Conservation (phyloP, 2,797 vertebrate species). For the Crenichthys baileyi region DNA sequence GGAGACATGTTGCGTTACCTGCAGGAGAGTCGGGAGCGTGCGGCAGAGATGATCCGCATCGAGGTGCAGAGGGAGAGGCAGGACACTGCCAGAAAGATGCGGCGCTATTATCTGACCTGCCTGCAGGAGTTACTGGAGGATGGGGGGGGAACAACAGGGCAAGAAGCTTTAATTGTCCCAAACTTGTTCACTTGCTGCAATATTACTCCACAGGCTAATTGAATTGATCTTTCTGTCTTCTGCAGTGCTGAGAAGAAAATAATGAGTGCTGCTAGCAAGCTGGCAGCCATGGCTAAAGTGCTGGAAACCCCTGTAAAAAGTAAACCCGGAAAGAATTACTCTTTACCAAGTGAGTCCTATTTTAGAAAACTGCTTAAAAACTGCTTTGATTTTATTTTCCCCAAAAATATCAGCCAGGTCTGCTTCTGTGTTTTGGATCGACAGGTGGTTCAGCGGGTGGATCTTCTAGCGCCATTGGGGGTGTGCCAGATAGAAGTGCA, state of each 20-base stretch:
- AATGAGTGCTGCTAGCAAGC: conserved; percentile 91
- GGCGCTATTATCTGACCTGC: conserved; percentile 91
- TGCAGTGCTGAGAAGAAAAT: conserved; percentile 95
- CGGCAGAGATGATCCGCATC: conserved; percentile 87
- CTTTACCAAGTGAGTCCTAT: conserved; percentile 61
- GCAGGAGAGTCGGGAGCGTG: conserved; percentile 91
- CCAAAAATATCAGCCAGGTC: neutral
- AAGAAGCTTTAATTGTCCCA: conserved; percentile 41
- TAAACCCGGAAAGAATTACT: conserved; percentile 64
- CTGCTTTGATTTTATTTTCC: neutral
- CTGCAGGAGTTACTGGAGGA: conserved; percentile 93
- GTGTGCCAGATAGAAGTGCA: conserved; percentile 31
- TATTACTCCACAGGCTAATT: conserved; percentile 19
- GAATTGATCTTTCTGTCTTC: conserved; percentile 25
- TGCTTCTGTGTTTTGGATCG: conserved; percentile 21
- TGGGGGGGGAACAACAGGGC: conserved; percentile 85
- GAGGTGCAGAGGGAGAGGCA: conserved; percentile 91
- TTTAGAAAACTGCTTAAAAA: conserved; percentile 4
- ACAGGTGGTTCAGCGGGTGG: conserved; percentile 38
- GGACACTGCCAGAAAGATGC: conserved; percentile 92
- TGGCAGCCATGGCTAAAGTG: conserved; percentile 92
- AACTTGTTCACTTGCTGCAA: conserved; percentile 31
- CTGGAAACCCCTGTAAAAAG: conserved; percentile 87
- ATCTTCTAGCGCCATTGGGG: conserved; percentile 26
- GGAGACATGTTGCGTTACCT: conserved; percentile 94